Evolutionary conservation across 1,140 invertebrate species (phyloP).

Genomic region (Pseudachorutes palmiensis): DNA sequence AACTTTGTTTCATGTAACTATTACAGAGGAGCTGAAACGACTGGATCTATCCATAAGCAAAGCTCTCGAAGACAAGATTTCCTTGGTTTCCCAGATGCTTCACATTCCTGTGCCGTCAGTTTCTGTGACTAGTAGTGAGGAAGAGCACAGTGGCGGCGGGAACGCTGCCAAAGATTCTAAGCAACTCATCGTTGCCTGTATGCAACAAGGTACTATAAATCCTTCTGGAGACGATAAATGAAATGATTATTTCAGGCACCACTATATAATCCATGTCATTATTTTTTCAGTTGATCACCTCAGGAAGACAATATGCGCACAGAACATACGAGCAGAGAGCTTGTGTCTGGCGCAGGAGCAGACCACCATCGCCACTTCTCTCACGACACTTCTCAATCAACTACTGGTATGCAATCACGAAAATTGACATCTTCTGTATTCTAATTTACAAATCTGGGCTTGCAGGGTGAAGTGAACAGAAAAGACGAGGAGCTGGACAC

Average conservation of each 20-base stretch:
- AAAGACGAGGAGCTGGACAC: conserved; percentile 33
- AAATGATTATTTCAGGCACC: no score
- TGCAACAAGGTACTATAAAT: conserved; percentile 55
- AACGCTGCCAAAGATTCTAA: conserved; percentile 53
- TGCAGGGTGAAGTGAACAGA: conserved; percentile 12
- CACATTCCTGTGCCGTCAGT: conserved; percentile 62
- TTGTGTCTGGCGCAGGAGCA: conserved; percentile 24
- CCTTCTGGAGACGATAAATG: conserved; percentile 1
- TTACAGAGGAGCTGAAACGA: conserved; percentile 58
- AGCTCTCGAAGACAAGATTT: conserved; percentile 64
- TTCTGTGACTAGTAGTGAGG: conserved; percentile 47
- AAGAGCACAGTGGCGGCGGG: conserved; percentile 41
- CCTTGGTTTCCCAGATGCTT: conserved; percentile 61
- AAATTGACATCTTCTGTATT: no score
- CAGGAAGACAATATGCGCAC: conserved; percentile 19
- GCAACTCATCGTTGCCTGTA: conserved; percentile 61
- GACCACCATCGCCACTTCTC: conserved; percentile 36
- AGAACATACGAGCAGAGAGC: conserved; percentile 30
- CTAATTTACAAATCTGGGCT: no score
- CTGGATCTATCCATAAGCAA: conserved; percentile 62
- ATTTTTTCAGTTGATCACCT: conserved; percentile 32
- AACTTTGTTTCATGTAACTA: conserved; percentile 22
- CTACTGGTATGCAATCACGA: conserved; percentile 25
- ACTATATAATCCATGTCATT: no score
- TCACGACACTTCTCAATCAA: conserved; percentile 37